These are phyloP conservation scores for Nephila pilipes DNA, from an alignment of 1,140 invertebrate species.

Conservation along the genomic window DNA sequence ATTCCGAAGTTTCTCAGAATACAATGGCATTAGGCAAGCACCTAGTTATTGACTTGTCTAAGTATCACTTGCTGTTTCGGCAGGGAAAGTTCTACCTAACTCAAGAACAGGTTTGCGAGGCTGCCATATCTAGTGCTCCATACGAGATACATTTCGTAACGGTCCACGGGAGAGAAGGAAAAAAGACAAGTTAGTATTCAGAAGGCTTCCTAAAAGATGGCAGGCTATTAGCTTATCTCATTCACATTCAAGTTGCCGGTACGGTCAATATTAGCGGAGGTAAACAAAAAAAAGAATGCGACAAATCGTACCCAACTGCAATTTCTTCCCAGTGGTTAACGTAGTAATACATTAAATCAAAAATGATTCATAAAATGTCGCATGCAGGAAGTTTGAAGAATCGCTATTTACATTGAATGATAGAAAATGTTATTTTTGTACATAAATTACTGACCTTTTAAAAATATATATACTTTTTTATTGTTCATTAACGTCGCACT, in stretches of 20 bases:
- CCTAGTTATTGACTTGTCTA: conserved; percentile 45
- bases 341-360: not conserved
- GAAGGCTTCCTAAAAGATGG: not conserved
- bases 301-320: not conserved
- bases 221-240: conserved; percentile 17
- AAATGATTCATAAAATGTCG: not conserved
- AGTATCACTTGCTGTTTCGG: conserved; percentile 40
- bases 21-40: conserved; percentile 56
- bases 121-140: conserved; percentile 23
- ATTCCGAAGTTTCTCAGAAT: conserved; percentile 2
- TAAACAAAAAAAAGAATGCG: not conserved
- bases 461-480: too few relatives aligned
- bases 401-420: not conserved
- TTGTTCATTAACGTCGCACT: too few relatives aligned
- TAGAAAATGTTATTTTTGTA: not conserved
- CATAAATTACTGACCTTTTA: not conserved
- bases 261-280: conserved; percentile 4
- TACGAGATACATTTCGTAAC: not conserved
- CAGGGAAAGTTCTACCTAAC: not conserved
- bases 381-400: not conserved
- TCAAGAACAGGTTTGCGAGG: conserved; percentile 43
- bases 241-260: not conserved
- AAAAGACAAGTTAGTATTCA: not conserved
- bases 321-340: not conserved
- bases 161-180: not conserved